Conservation (phyloP, 2,797 vertebrate species). For the Tangara arthus region DNA sequence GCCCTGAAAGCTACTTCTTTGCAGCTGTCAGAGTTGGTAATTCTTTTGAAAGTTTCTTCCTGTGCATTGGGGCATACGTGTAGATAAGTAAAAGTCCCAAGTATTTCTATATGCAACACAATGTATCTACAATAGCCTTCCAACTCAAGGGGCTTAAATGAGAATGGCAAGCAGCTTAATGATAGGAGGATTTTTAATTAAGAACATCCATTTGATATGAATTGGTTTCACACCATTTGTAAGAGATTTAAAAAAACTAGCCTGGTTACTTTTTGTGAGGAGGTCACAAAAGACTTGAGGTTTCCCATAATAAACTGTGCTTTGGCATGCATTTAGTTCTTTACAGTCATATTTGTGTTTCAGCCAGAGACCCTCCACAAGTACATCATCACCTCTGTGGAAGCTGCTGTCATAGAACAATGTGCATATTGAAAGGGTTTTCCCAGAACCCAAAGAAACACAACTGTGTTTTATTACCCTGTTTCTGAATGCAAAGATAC, state of each 20-base stretch:
- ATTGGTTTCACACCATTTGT: neutral
- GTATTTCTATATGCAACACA: neutral
- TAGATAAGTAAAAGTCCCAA: neutral
- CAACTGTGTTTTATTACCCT: neutral
- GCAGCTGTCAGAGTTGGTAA: neutral
- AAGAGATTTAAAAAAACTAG: neutral
- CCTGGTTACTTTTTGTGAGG: neutral
- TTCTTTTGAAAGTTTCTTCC: neutral
- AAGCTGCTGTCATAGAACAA: neutral
- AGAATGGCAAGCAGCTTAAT: neutral
- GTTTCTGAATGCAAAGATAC: neutral
- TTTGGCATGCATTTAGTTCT: neutral
- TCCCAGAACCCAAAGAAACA: neutral
- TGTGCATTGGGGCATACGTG: neutral
- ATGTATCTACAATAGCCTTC: neutral
- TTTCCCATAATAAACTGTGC: neutral
- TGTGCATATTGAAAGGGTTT: neutral
- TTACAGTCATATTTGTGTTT: neutral
- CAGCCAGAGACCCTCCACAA: neutral
- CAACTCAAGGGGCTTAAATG: neutral
- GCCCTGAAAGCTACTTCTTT: neutral
- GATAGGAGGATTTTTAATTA: neutral
- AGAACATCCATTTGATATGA: neutral
- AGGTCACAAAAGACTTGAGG: neutral
- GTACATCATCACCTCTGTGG: neutral